Evolutionary conservation across 2,888 invertebrate genomes (phyloP).

Genomic region (Aphrophora alni): DNA sequence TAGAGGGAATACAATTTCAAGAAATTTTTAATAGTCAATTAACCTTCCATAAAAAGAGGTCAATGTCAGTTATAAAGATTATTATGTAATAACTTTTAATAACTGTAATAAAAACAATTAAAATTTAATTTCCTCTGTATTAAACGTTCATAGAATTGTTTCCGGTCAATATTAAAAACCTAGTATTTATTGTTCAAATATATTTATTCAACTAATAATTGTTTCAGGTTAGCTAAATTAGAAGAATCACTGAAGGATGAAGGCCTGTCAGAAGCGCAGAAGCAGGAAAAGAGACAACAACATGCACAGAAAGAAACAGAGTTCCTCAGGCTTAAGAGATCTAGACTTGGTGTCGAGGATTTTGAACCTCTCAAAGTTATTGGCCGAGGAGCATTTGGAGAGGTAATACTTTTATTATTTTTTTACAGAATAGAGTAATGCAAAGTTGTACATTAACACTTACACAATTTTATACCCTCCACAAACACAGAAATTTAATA

Average conservation of each 20-base stretch:
- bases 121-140: no score
- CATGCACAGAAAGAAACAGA: constrained; percentile 99
- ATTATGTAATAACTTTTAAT: no score
- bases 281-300: constrained; percentile 90
- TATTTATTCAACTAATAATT: no score
- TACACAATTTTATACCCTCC: no score
- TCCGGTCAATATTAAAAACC: neutral
- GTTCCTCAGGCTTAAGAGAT: constrained; percentile 94
- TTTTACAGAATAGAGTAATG: constrained; percentile 10
- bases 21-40: no score
- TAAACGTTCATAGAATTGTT: neutral
- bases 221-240: constrained; percentile 79
- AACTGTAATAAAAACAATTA: no score
- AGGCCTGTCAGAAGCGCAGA: constrained; percentile 91
- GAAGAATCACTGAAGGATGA: constrained; percentile 98
- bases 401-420: no score
- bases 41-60: no score
- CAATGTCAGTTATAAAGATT: no score
- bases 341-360: constrained; percentile 95
- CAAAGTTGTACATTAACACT: neutral
- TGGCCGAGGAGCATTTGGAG: constrained; percentile 92
- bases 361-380: constrained; percentile 95
- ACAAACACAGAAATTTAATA: neutral
- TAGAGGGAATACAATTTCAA: no score
- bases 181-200: neutral